These are phyloP conservation scores for Drosophila tsacasi DNA, from an alignment of 1,140 invertebrate species.

Conservation along the genomic window DNA sequence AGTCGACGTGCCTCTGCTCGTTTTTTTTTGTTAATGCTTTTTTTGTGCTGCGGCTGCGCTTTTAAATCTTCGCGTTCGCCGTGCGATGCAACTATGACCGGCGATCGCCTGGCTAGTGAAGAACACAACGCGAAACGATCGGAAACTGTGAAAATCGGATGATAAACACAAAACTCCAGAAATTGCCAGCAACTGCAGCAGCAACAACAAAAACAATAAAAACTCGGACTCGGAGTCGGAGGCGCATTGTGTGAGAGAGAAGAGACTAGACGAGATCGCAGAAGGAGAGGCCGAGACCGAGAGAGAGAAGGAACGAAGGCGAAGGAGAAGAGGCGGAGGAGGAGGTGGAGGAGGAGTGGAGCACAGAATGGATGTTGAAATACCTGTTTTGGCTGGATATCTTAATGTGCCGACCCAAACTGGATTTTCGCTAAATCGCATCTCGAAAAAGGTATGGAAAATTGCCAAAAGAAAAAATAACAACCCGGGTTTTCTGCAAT, in stretches of 20 bases:
- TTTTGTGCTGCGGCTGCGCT: slow-evolving; percentile 50
- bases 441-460: slow-evolving; percentile 83
- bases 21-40: slow-evolving; percentile 59
- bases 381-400: slow-evolving; percentile 84
- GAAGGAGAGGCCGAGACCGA: slow-evolving; percentile 12
- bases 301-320: slow-evolving; percentile 15
- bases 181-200: slow-evolving; percentile 23
- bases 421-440: slow-evolving; percentile 84
- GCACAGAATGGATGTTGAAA: slow-evolving; percentile 83
- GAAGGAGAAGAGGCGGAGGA: slow-evolving; percentile 38
- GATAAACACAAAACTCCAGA: slow-evolving; percentile 29
- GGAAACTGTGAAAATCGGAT: slow-evolving; percentile 14
- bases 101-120: slow-evolving; percentile 48
- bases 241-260: slow-evolving; percentile 30
- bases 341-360: slow-evolving; percentile 40
- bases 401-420: slow-evolving; percentile 85
- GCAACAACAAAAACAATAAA: slow-evolving; percentile 25
- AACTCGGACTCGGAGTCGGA: slow-evolving; percentile 16
- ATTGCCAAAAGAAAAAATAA: background rate
- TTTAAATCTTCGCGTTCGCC: slow-evolving; percentile 20
- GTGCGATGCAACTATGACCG: slow-evolving; percentile 72
- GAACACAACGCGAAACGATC: slow-evolving; percentile 4
- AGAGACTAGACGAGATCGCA: slow-evolving; percentile 22
- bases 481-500: background rate
- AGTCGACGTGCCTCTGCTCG: slow-evolving; percentile 45